These are phyloP conservation scores for Conchocele bisecta DNA, from an alignment of 2,888 invertebrate species.

Conservation along the genomic window DNA sequence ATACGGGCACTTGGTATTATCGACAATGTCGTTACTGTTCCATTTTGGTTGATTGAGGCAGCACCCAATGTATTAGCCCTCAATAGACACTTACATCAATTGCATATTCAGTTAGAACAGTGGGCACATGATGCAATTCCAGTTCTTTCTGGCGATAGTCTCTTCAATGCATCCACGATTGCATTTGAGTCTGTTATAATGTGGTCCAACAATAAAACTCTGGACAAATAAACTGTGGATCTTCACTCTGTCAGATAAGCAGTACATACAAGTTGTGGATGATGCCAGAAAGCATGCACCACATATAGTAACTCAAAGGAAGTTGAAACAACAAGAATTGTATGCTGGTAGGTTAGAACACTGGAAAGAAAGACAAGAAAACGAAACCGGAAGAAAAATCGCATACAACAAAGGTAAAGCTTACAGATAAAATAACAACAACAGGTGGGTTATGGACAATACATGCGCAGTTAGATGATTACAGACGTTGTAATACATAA, in stretches of 20 bases:
- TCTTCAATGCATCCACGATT: constrained; percentile 19
- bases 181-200: constrained; percentile 28
- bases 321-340: constrained; percentile 9
- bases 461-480: neutral
- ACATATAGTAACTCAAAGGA: neutral
- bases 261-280: constrained; percentile 10
- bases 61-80: constrained; percentile 3
- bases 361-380: constrained; percentile 10
- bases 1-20: constrained; percentile 31
- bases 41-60: constrained; percentile 22
- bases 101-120: neutral
- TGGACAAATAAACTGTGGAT: constrained; percentile 32
- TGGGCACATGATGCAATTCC: constrained; percentile 20
- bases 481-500: neutral
- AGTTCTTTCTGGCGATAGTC: constrained; percentile 4
- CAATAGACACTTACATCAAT: constrained; percentile 3
- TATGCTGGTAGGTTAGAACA: constrained; percentile 21
- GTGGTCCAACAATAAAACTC: constrained; percentile 41
- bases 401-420: neutral
- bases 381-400: neutral
- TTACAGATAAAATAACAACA: constrained; percentile 10
- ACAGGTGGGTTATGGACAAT: constrained; percentile 9
- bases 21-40: constrained; percentile 38
- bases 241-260: neutral
- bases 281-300: constrained; percentile 15